These are phyloP conservation scores for Mesoclemmys tuberculata DNA, from an alignment of 2,113 vertebrate species.

Conservation along the genomic window DNA sequence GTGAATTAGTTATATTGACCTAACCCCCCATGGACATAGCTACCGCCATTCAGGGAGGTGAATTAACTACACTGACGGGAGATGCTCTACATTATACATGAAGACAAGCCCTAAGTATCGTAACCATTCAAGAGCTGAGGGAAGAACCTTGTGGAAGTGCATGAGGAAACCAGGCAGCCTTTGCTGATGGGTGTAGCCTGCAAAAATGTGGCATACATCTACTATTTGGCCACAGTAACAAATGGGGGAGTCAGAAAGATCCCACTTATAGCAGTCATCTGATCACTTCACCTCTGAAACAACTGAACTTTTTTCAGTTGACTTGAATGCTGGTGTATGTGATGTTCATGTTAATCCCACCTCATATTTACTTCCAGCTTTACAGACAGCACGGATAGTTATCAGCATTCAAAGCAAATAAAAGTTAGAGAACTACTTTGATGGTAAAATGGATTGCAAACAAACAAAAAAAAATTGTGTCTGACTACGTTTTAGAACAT, in stretches of 20 bases:
- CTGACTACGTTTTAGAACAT: too few species aligned
- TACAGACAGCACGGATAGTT: not conserved
- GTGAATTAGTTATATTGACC: too few species aligned
- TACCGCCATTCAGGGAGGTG: too few species aligned
- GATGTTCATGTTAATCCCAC: not conserved
- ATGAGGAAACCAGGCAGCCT: not conserved
- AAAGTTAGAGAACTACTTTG: not conserved
- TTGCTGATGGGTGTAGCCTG: not conserved
- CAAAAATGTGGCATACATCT: not conserved
- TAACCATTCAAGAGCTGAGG: not conserved
- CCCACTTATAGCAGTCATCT: not conserved
- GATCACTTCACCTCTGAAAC: not conserved
- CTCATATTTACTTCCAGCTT: not conserved
- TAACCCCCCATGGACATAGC: too few species aligned
- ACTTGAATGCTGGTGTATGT: not conserved
- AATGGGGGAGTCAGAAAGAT: not conserved
- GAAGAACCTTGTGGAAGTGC: not conserved
- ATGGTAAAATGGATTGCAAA: not conserved
- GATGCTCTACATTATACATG: not conserved
- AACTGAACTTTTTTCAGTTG: not conserved
- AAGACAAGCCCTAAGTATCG: not conserved
- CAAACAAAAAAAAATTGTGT: too few species aligned
- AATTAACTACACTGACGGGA: not conserved
- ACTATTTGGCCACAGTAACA: not conserved
- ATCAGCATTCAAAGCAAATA: not conserved